Base-by-base conservation (phyloP, 1,140 invertebrate genomes). In the Drosophila sp. region DNA sequence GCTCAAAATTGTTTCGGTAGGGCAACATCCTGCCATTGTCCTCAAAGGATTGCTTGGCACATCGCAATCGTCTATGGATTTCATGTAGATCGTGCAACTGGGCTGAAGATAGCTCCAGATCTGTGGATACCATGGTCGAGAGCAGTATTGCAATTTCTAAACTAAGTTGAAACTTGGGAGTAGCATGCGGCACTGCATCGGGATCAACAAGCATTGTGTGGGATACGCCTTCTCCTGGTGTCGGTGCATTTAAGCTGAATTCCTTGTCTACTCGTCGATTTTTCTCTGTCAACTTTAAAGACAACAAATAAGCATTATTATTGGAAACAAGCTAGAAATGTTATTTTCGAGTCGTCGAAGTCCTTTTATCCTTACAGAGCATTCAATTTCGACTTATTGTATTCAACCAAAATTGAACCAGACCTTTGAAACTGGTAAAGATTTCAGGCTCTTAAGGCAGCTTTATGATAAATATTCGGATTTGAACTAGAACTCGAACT, bases 31-130 rank as follows among this genome's bases (percentile, higher is more conserved):
- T 43, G 0, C 32, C 76, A 1, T 56, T 61, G 27, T 50, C 40
- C 16, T 74, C 59, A 16, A 78, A 78, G 6, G 18, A 56, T 11
- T 65, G 18, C 29, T 75, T 78, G 7, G 65, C 72, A 0, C 9
- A n/a, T 7, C 45, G 72, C 50, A 78, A 29, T 1, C 72, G 65
- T 2, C 1, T n/a, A 13, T 62, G 46, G 6, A 78, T 45, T 29
- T 61, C 32, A 1, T 7, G 18, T 11, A 25, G 11, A 21, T 32
- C 14, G 9, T 50, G 56, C 54, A 65, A 0, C n/a, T 70, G 36
- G 4, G 40, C 45, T 5, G 25, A 11, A 1, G 66, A 61, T 14
- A 71, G n/a, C 36, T 78, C 72, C 38, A 14, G 3, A 27, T 75
- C 25, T 1, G 16, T 71, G 2, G 76, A 65, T 1, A 78, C 0